Evolutionary conservation across 2,888 invertebrate species (phyloP), one percentile per base, ranked within the genome.

Genomic region (Plagodis dolabraria): DNA sequence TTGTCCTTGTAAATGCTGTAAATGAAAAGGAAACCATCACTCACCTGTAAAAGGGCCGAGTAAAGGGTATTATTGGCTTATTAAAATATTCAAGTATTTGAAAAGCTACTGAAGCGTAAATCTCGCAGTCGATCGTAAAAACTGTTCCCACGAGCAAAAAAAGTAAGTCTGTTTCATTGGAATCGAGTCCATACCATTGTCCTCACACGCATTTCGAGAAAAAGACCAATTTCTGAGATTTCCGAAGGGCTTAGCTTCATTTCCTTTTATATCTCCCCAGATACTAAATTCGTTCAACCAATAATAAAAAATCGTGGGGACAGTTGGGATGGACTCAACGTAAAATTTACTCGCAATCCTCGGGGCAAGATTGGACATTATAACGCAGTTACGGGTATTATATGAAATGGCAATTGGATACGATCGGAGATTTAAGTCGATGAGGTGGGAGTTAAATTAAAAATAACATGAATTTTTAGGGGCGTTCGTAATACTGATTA

Each of bases 201-300:
- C 87, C 90, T 87, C 89, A 89, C 79, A 90, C 89, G 86, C 87
- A 85, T 86, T 83, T 77, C 69, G 74, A 85, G 83, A 86, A 86
- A 88, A 89, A 89, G 85, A 86, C 87, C 91, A 91, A 91, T 91
- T 88, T 89, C 91, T 87, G 80, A 89, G 91, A 92, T 90, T 91
- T 91, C 90, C 91, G 87, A 91, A 91, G 91, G 91, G 91, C 91
- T 90, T 91, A 89, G 89, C 85, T 91, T 91, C 91, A 91, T 92
- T 92, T 91, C 89, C 91, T 92, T 91, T 92, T 91, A 92, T 91
- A 89, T 88, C 90, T 92, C 91, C 91, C 91, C 79, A 86, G 91
- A 89, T 88, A 90, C 89, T 91, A 90, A 90, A 91, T 91, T 91
- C 91, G 89, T 88, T 89, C 88, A 85, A 81, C 85, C 89, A 89